Base-by-base conservation (phyloP, 2,888 invertebrate genomes). In the Drosophila multiciliata region DNA sequence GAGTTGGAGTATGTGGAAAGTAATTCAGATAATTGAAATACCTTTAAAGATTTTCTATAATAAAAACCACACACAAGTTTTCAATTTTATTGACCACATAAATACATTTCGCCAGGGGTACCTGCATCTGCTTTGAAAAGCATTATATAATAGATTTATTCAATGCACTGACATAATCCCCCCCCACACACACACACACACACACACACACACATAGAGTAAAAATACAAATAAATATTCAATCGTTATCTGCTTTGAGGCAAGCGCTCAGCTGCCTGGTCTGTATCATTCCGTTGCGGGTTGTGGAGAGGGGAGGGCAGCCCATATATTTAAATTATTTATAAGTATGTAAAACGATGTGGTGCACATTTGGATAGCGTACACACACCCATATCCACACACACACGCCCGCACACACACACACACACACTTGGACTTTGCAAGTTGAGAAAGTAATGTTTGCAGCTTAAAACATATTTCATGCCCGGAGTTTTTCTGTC, bases 321-420 rank as follows among this genome's bases (percentile, higher is more conserved):
- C 12, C 35, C 55, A 48, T 58, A 71, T 26, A 61, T 66, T 75
- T 82, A 71, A 83, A 86, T 82, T 86, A 86, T 82, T 82, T 87
- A 82, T 86, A 86, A 80, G 83, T 76, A 70, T 82, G 80, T 69
- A 86, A 82, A 86, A 52, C 80, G 80, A 54, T 75, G 82, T 68
- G 79, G 72, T 62, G 61, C 66, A 69, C 71, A 72, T 85, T 75
- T 61, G 67, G 54, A 57, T 49, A 58, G 58, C 26, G 52, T 15
- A 15, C 15, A 45, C 45, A 15, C 7, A 45, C 8, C 3, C 20
- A 38, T 17, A 38, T 15, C 15, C 36, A 36, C 35, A 12, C 15
- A 2, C 35, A 4, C 35, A 12, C 5, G 0, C 6, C 5, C 15
- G 6, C 35, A 36, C 53, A 58, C 58, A 48, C 32, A 58, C 58